Percentiles rank a stretch among this genome's conserved stretches.
Conservation (phyloP, 2,888 invertebrate species). For the Sarcophaga carnaria region DNA sequence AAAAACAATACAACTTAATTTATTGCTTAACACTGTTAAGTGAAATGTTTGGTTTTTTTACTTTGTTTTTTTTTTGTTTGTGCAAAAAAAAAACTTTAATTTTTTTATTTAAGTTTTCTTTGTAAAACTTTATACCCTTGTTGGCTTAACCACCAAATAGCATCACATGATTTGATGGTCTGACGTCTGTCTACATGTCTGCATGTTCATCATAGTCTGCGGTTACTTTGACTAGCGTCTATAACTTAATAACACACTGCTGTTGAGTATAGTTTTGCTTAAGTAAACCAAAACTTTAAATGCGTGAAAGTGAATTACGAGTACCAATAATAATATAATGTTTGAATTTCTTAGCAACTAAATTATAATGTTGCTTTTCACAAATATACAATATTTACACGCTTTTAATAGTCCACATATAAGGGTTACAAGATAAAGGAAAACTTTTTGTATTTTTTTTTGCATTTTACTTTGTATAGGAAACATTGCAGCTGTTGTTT, state of each 20-base stretch:
- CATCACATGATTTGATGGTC: conserved; percentile 12
- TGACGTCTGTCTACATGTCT: background rate
- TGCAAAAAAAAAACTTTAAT: background rate
- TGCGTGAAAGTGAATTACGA: conserved; percentile 51
- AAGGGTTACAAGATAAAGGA: background rate
- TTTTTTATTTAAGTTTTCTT: too few species aligned
- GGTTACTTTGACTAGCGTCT: conserved; percentile 50
- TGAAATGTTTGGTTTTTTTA: conserved; percentile 9
- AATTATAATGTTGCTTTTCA: conserved; percentile 24
- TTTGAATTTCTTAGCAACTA: conserved; percentile 1
- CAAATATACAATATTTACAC: background rate
- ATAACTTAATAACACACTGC: background rate
- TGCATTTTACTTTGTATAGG: background rate
- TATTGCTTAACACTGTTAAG: conserved; percentile 42
- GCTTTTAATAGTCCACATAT: background rate
- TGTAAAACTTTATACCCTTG: conserved; percentile 3
- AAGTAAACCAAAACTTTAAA: conserved; percentile 15
- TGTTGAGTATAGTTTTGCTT: background rate
- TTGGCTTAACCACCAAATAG: conserved; percentile 20
- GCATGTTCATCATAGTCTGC: conserved; percentile 1
- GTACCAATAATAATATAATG: background rate
- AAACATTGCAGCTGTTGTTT: background rate
- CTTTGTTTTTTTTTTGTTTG: background rate
- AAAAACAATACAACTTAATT: conserved; percentile 43
- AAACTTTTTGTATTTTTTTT: background rate